Base-by-base conservation (phyloP, 2,113 vertebrate genomes). In the Condylura cristata region DNA sequence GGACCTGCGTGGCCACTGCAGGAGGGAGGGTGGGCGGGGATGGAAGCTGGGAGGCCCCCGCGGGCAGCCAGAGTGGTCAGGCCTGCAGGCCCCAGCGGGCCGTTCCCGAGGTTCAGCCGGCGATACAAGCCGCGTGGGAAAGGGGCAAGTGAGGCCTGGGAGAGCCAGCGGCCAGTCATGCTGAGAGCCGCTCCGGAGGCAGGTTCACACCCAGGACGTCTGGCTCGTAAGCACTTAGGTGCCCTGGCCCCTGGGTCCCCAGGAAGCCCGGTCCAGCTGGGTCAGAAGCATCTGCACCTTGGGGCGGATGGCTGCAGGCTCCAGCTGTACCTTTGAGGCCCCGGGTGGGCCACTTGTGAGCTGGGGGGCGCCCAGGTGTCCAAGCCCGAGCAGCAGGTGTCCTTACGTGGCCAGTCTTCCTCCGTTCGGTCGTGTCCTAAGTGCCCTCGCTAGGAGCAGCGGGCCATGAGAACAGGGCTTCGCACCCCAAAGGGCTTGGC, bases 21-120 rank as follows among this genome's bases (percentile, higher is more conserved):
- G 3, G 0, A 68, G 8, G 0, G 10, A 26, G 8, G 20, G 8
- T 56, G 53, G 1, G 46, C 6, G 3, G 39, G 14, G 53, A 22
- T 24, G 4, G 82, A 32, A 14, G 63, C 34, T 17, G 48, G 30
- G 4, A 41, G 51, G 39, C 2, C 28, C 6, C 80, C 5, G 6
- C 26, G 26, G 16, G 6, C 11, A 7, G 61, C 8, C 12, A 34
- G 4, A 7, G 37, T 0, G 1, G 18, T 32, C 46, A n/a, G n/a
- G n/a, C n/a, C n/a, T n/a, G n/a, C n/a, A n/a, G n/a, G n/a, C n/a
- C n/a, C n/a, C n/a, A n/a, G n/a, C n/a, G n/a, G n/a, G n/a, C n/a
- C n/a, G n/a, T n/a, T n/a, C n/a, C n/a, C n/a, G n/a, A n/a, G n/a
- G n/a, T n/a, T n/a, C n/a, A n/a, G n/a, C n/a, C n/a, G n/a, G n/a